Base-by-base conservation (phyloP, 2,113 vertebrate species). In the Halcyon senegalensis region DNA sequence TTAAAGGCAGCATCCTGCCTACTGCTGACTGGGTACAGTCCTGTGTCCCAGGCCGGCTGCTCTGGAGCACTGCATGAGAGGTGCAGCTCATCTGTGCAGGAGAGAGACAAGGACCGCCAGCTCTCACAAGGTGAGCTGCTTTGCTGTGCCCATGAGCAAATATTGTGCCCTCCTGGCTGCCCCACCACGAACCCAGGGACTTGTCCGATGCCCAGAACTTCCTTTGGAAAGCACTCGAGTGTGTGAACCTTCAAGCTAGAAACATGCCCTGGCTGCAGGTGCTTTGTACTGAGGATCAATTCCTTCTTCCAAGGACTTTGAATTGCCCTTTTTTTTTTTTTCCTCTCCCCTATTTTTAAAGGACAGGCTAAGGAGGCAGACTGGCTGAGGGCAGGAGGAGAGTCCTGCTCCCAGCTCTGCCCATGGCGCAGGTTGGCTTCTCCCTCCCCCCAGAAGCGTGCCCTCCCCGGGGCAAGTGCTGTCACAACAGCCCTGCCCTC, bases 401-500 rank as follows among this genome's bases (percentile, higher is more conserved):
- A 76, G 35, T 31, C 23, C 33, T 70, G 39, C 50, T 56, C 51
- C 75, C 0, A 2, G 74, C 66, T 46, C 14, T 94, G 85, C 74
- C 55, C 53, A n/a, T 1, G 33, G 67, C 20, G 3, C 77, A 64
- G 44, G n/a, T 31, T 3, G 0, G 15, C 43, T 81, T 63, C 66
- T 93, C 82, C 56, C 59, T 94, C 59, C 44, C 55, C 67, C 70
- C 41, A 91, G 89, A 75, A 91, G 68, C 91, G 30, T 90, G 86
- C 64, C 90, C 95, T 84, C 84, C 93, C 92, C 83, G 90, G 48
- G 84, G 89, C 95, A 88, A 62, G 69, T 11, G 56, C 81, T 97
- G 97, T 98, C 98, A 98, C 97, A 98, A 98, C 97, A 98, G 95
- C 81, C 95, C 94, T 98, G 92, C 96, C 96, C 97, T 98, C 90